Evolutionary conservation across 2,113 vertebrate species (phyloP).

Genomic region (Sinocyclocheilus anshuiensis): DNA sequence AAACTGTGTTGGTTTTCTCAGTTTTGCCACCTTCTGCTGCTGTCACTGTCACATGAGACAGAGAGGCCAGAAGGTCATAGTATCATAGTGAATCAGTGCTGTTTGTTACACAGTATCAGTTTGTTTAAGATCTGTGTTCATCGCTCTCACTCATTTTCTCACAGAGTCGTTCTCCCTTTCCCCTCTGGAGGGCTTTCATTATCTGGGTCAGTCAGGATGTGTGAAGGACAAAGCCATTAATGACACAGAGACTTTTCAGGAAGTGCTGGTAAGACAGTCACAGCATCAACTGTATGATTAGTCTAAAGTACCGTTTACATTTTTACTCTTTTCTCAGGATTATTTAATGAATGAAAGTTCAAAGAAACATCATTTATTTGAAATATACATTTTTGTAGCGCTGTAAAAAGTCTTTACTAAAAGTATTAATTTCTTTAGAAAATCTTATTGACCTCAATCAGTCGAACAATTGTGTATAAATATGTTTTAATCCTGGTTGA

Average conservation of each 20-base stretch:
- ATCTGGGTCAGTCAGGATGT: conserved; percentile 90
- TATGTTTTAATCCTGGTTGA: background rate
- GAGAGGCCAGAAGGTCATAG: background rate
- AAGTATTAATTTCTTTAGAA: too few relatives aligned
- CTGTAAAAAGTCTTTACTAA: too few relatives aligned
- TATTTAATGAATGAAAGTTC: too few relatives aligned
- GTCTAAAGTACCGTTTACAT: background rate
- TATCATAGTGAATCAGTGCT: conserved; percentile 28
- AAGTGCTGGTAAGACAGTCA: conserved; percentile 84
- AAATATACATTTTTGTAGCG: too few relatives aligned
- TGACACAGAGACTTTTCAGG: conserved; percentile 85
- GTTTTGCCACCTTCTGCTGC: background rate
- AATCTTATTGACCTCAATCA: too few relatives aligned
- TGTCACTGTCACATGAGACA: background rate
- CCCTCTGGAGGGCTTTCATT: conserved; percentile 86
- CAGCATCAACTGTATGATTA: background rate
- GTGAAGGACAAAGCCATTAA: conserved; percentile 83
- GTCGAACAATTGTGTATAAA: too few relatives aligned
- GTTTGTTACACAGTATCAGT: conserved; percentile 7
- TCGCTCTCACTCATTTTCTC: conserved; percentile 26
- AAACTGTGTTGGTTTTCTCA: background rate
- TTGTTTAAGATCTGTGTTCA: background rate
- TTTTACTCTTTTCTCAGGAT: too few relatives aligned
- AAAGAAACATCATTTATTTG: too few relatives aligned
- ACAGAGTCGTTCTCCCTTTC: conserved; percentile 89